phyloP scores from a whole-genome alignment of 2,113 vertebrate genomes.

The Himantopus leucocephalus region DNA sequence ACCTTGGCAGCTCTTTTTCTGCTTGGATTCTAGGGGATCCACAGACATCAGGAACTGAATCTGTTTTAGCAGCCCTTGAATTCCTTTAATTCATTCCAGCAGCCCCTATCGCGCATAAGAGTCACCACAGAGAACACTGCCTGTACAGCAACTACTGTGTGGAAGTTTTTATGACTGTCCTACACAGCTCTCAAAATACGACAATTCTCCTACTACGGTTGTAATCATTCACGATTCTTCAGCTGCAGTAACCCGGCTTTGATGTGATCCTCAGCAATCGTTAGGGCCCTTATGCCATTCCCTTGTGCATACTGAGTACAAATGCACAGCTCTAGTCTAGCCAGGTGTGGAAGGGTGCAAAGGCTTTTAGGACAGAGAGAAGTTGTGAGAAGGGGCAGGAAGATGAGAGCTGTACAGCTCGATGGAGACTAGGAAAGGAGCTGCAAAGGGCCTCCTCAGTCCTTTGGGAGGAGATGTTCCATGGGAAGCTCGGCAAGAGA shows the following conservation, averaged over 20 bases:
- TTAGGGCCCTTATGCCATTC: neutral
- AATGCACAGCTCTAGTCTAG: neutral
- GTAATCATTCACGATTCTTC: neutral
- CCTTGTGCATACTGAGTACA: neutral
- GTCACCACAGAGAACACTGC: neutral
- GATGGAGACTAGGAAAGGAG: neutral
- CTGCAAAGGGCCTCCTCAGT: neutral
- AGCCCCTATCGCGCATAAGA: neutral
- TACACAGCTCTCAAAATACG: neutral
- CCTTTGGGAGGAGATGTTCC: neutral
- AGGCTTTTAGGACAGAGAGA: neutral
- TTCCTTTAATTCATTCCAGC: neutral
- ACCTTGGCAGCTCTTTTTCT: neutral
- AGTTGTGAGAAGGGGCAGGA: neutral
- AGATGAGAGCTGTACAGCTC: neutral
- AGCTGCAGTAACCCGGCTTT: neutral
- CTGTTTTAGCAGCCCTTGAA: neutral
- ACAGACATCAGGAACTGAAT: neutral
- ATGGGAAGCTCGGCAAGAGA: neutral
- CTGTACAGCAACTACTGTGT: neutral
- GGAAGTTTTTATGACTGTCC: neutral
- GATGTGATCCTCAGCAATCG: neutral
- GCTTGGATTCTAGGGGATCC: neutral
- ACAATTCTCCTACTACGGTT: neutral
- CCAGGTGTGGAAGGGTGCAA: neutral